Conservation (phyloP, 2,888 invertebrate species). For the Drosophila nigricruria region DNA sequence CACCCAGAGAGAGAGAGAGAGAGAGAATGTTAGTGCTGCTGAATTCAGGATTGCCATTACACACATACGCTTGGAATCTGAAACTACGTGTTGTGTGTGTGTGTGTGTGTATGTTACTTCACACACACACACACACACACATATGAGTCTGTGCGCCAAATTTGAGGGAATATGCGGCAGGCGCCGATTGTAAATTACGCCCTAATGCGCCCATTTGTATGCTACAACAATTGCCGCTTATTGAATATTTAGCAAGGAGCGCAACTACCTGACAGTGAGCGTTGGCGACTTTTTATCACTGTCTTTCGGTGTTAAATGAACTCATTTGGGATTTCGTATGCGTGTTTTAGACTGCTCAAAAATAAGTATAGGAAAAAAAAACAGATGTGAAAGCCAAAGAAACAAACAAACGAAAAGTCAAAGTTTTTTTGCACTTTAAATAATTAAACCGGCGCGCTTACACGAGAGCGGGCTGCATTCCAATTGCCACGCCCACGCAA, state of each 20-base stretch:
- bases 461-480: conserved; percentile 34
- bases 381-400: conserved; percentile 11
- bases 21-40: conserved; percentile 20
- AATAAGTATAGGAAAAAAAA: neutral
- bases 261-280: conserved; percentile 41
- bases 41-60: conserved; percentile 51
- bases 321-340: conserved; percentile 77
- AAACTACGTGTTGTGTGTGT: conserved; percentile 38
- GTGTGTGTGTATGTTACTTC: conserved; percentile 22
- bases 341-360: conserved; percentile 53
- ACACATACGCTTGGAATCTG: conserved; percentile 11
- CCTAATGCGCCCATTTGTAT: conserved; percentile 81
- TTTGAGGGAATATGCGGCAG: conserved; percentile 44
- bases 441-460: conserved; percentile 61
- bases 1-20: neutral
- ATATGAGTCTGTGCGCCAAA: conserved; percentile 43
- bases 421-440: conserved; percentile 73
- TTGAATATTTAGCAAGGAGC: conserved; percentile 77
- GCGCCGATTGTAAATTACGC: conserved; percentile 77
- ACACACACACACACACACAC: conserved; percentile 2
- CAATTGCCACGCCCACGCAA: conserved; percentile 25
- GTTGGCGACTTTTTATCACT: conserved; percentile 2
- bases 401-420: conserved; percentile 7
- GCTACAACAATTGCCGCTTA: conserved; percentile 81
- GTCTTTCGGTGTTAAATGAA: conserved; percentile 53